Evolutionary conservation across 2,888 invertebrate species (phyloP).

Genomic region (Micoletzkya japonica): DNA sequence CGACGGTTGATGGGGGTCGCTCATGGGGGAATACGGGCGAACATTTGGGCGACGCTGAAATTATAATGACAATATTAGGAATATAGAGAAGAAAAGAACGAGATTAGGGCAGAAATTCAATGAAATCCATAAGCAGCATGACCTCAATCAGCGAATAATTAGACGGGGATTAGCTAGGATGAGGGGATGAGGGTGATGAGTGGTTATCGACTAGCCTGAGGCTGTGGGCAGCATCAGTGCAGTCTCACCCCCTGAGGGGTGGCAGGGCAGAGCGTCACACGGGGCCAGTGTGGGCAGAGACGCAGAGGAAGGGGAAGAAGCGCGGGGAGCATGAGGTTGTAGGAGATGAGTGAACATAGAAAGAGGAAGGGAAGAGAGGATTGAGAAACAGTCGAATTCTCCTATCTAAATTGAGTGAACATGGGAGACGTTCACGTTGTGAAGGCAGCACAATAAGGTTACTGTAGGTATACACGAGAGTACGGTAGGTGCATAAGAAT

Average conservation of each 20-base stretch:
- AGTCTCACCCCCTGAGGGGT: no score
- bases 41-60: not conserved
- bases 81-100: not conserved
- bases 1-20: not conserved
- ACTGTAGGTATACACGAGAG: no score
- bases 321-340: not conserved
- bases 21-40: not conserved
- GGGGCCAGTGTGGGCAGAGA: not conserved
- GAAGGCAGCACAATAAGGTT: no score
- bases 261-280: not conserved
- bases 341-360: no score
- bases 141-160: not conserved
- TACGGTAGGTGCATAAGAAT: no score
- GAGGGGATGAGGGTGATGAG: not conserved
- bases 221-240: no score
- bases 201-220: not conserved
- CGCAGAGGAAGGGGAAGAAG: constrained; percentile 4
- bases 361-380: not conserved
- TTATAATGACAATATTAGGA: not conserved
- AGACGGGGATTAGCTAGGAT: not conserved
- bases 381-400: not conserved
- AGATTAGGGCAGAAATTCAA: not conserved
- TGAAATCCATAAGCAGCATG: not conserved
- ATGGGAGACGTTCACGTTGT: no score
- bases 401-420: no score